Evolutionary conservation across 2,113 vertebrate species (phyloP), one percentile per base, ranked within the genome.

Genomic region (Cheirogaleus medius): DNA sequence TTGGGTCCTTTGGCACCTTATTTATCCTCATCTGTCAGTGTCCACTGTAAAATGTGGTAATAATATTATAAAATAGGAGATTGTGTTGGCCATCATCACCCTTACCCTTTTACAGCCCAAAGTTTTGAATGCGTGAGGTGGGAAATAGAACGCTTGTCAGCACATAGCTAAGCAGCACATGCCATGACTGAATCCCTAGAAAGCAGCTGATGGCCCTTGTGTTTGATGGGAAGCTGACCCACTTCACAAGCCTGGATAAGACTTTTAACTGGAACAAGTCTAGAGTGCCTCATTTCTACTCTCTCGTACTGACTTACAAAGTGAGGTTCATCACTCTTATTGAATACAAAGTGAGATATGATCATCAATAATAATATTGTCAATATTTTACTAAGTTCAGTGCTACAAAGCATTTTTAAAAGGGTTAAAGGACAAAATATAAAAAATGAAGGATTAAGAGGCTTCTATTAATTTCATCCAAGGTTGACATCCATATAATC

Each of bases 401-500:
- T 56, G 52, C 21, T 69, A 86, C 32, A 27, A 47, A 89, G 14
- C 71, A 34, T 76, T 89, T 76, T 85, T 5, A 47, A 93, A 71
- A 58, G 7, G 13, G 6, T 49, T 90, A 92, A 90, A 27, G 29
- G 25, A 77, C 44, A 96, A 91, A 87, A 90, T 34, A 90, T 37
- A 29, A 89, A 91, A 93, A 94, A n/a, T 37, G 17, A 92, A 96
- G 42, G 20, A 92, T 44, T 84, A 89, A 29, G 21, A 77, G n/a
- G 81, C 21, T 93, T 92, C 54, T 12, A 58, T 66, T 58, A 91
- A 93, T 90, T 93, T 80, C 56, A 74, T 56, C 34, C 60, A 90
- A 87, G 37, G 27, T 15, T 63, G 7, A 80, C 1, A 1, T 69
- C 52, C 96, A 56, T 52, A 87, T 27, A 88, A 66, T 44, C 11